phyloP scores from a whole-genome alignment of 2,888 invertebrate genomes.

The Pyrochroa serraticornis region DNA sequence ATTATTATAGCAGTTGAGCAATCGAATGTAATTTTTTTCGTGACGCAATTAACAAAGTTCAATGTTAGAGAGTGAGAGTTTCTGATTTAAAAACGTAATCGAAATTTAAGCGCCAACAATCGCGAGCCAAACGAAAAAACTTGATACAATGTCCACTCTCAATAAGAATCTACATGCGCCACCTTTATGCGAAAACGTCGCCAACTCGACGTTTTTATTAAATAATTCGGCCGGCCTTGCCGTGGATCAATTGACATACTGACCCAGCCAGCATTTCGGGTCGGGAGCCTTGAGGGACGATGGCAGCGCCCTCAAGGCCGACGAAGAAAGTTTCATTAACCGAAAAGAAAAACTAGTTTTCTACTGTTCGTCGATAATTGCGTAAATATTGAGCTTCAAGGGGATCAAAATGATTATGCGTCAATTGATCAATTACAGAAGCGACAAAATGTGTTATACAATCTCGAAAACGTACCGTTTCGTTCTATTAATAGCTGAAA shows the following conservation, averaged over 20 bases:
- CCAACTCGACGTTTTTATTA: constrained; percentile 10
- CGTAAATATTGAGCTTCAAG: constrained; percentile 8
- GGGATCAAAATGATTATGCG: constrained; percentile 3
- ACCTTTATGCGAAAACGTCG: neutral
- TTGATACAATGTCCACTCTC: too few species aligned
- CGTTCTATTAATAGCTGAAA: too few species aligned
- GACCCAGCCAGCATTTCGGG: constrained; percentile 24
- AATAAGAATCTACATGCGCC: too few species aligned
- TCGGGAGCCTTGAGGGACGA: constrained; percentile 22
- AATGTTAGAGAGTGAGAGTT: constrained; percentile 4
- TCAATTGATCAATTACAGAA: constrained; percentile 15
- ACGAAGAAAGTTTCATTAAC: too few species aligned
- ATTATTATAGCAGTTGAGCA: too few species aligned
- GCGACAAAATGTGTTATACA: neutral
- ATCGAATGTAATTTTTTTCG: neutral
- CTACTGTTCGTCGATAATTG: too few species aligned
- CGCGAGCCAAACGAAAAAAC: too few species aligned
- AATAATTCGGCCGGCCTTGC: constrained; percentile 17
- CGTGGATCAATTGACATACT: constrained; percentile 34
- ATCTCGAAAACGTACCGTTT: too few species aligned
- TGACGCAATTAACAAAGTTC: constrained; percentile 13
- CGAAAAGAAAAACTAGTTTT: neutral
- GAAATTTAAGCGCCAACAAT: too few species aligned
- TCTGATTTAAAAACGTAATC: too few species aligned
- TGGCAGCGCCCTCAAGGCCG: too few species aligned